These are phyloP conservation scores for Anser cygnoides DNA, from an alignment of 2,113 vertebrate species.

Conservation along the genomic window DNA sequence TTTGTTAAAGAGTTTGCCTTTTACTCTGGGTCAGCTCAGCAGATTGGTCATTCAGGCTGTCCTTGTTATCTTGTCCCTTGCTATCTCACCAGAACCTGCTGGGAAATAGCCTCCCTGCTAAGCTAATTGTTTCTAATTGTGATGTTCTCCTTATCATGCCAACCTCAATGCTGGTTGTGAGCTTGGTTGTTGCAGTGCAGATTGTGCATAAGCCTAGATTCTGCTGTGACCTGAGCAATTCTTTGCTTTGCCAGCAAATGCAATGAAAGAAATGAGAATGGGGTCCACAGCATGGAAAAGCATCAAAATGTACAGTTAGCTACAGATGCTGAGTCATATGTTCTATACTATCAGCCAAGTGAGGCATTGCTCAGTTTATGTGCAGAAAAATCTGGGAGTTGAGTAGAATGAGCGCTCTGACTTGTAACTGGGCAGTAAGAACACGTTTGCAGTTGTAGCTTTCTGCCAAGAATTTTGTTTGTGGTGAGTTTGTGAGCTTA, in stretches of 20 bases:
- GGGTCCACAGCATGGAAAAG: not conserved
- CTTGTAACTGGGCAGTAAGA: not conserved
- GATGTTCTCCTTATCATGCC: not conserved
- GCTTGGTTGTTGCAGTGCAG: not conserved
- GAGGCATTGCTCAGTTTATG: not conserved
- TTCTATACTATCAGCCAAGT: not conserved
- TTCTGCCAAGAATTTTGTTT: not conserved
- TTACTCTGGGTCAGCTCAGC: not conserved
- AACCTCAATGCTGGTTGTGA: accelerated
- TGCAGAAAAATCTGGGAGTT: not conserved
- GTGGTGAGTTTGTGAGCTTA: not conserved
- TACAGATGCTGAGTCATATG: not conserved
- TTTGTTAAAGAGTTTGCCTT: not conserved
- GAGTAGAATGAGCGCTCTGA: not conserved
- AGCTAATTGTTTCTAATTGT: not conserved
- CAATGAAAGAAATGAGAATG: not conserved
- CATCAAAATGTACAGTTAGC: not conserved
- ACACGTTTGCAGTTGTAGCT: not conserved
- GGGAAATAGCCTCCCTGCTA: not conserved
- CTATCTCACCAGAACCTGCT: not conserved
- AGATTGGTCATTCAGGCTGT: accelerated
- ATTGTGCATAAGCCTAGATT: not conserved
- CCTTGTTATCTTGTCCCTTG: not conserved
- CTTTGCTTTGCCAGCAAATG: not conserved
- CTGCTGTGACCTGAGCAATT: not conserved